Base-by-base conservation (phyloP, 1,140 invertebrate genomes). In the Portunus trituberculatus region DNA sequence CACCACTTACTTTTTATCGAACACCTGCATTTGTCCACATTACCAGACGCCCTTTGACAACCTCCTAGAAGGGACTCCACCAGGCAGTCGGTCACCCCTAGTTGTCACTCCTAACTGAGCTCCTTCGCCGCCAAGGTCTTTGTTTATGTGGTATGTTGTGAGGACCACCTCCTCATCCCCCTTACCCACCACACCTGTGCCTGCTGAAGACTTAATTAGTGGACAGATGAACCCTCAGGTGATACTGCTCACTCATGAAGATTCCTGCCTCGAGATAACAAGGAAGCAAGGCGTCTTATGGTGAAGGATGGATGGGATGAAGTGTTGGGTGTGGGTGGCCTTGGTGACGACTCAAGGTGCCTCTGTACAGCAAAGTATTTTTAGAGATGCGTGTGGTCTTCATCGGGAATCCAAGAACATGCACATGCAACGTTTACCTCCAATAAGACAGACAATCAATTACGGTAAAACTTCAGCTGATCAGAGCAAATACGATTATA, bases 181-280 rank as follows among this genome's bases (percentile, higher is more conserved):
- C 87, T 3, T 46, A 89, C 87, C 87, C 45, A 45, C 31, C 87
- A 48, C 87, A 89, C 87, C 31, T 89, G 87, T 89, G 84, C 14
- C 39, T 89, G 87, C 20, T 89, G 87, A 89, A 31, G 87, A 89
- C 87, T 89, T 89, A 39, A 89, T 89, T 89, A 89, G 87, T 6
- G 87, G 87, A 0, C 45, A n/a, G 67, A 76, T 76, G 67, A 76
- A 76, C 67, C 67, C 67, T 76, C 25, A n/a, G 20, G 16, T 76
- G 67, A 76, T 76, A 76, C 67, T n/a, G 67, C 67, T 8, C 67
- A n/a, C 67, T n/a, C 67, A 76, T 76, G 20, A 76, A n/a, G 20
- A 76, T 25, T 76, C 67, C n/a, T 76, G 20, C 67, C 67, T 76
- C 20, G 67, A n/a, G 67, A 76, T 76, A 76, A n/a, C 20, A n/a